Percentiles rank a stretch among this genome's conserved stretches.
phyloP scores from a whole-genome alignment of 2,888 invertebrate genomes.

The Scaptodrosophila latifasciaeformis region DNA sequence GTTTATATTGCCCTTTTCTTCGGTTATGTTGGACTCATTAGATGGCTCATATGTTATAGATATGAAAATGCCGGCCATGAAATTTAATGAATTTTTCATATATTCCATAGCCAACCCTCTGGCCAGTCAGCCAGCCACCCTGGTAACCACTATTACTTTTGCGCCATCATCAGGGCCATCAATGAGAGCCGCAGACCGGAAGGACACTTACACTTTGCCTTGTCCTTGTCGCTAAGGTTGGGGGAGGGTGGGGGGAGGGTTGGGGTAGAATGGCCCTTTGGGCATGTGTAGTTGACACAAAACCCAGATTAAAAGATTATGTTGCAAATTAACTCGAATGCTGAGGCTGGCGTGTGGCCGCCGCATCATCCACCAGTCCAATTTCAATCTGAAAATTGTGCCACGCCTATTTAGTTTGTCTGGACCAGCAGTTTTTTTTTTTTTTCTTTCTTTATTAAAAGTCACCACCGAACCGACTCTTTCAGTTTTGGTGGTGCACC shows the following conservation, averaged over 20 bases:
- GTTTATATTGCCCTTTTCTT: too few species aligned
- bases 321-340: slow-evolving; percentile 65
- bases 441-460: neutral
- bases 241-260: neutral
- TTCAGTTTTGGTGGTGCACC: too few species aligned
- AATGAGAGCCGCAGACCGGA: neutral
- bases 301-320: slow-evolving; percentile 68
- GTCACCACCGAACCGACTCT: too few species aligned
- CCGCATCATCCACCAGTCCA: neutral
- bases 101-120: too few species aligned
- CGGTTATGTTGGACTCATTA: too few species aligned
- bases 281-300: slow-evolving; percentile 57
- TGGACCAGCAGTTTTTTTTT: slow-evolving; percentile 7
- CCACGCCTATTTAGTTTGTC: slow-evolving; percentile 40
- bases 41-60: neutral
- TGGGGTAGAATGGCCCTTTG: neutral
- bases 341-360: neutral
- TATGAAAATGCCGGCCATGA: neutral
- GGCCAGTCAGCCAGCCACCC: slow-evolving; percentile 10
- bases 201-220: neutral
- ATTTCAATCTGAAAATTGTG: slow-evolving; percentile 20
- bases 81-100: slow-evolving; percentile 63
- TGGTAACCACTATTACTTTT: slow-evolving; percentile 31
- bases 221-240: neutral
- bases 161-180: slow-evolving; percentile 6